phyloP scores from a whole-genome alignment of 2,888 invertebrate genomes.

The Hirtodrosophila alboralis region DNA sequence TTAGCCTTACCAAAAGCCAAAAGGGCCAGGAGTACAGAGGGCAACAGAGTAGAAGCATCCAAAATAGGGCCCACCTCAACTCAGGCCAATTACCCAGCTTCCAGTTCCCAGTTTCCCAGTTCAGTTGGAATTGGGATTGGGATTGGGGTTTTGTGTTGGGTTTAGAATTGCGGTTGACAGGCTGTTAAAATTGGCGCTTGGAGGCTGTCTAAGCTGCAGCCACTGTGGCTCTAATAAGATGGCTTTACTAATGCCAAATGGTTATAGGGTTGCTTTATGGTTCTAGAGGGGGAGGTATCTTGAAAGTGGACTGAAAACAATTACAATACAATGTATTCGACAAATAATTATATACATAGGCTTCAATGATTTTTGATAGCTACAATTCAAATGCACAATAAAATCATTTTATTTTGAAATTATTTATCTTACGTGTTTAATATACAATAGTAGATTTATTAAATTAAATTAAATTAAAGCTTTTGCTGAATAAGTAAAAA shows the following conservation, averaged over 20 bases:
- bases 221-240: neutral
- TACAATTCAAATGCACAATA: no score
- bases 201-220: constrained; percentile 20
- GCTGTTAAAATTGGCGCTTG: constrained; percentile 72
- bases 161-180: constrained; percentile 57
- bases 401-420: no score
- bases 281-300: no score
- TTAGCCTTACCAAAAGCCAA: constrained; percentile 46
- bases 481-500: no score
- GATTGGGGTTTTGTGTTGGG: constrained; percentile 1
- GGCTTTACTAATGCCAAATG: no score
- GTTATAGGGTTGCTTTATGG: no score
- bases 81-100: neutral
- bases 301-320: neutral
- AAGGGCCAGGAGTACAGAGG: neutral
- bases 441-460: no score
- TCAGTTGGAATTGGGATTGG: neutral
- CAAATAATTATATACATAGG: no score
- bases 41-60: constrained; percentile 2
- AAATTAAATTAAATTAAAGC: no score
- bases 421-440: no score
- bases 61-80: neutral
- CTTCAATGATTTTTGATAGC: no score
- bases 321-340: neutral
- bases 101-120: no score